phyloP scores from a whole-genome alignment of 2,113 vertebrate species.

The Salvelinus namaycush region DNA sequence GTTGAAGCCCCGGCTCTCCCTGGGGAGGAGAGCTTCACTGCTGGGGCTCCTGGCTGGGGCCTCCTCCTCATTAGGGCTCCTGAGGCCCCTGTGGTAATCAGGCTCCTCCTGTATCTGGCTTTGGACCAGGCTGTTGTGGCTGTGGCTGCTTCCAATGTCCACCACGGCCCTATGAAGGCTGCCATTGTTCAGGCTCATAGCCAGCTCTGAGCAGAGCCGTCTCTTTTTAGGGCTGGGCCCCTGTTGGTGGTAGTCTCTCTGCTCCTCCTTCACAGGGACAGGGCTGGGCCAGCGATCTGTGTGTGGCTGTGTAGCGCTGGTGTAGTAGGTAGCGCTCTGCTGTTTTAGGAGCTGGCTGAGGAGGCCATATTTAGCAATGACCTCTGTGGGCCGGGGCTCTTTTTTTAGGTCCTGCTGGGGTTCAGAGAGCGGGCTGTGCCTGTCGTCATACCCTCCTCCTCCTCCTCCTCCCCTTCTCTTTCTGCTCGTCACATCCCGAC shows the following conservation, averaged over 20 bases:
- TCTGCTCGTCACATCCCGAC: constrained; percentile 63
- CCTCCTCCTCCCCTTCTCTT: constrained; percentile 56
- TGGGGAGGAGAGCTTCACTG: constrained; percentile 72
- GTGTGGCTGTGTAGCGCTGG: constrained; percentile 66
- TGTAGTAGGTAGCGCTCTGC: constrained; percentile 84
- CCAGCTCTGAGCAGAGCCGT: constrained; percentile 76
- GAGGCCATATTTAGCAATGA: constrained; percentile 89
- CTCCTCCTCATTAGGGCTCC: constrained; percentile 59
- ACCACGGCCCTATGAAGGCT: constrained; percentile 61
- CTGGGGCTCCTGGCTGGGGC: constrained; percentile 52
- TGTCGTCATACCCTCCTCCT: constrained; percentile 39
- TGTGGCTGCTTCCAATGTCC: constrained; percentile 47
- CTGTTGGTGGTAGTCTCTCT: constrained; percentile 65
- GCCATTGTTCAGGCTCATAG: constrained; percentile 73
- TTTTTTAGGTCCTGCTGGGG: constrained; percentile 79
- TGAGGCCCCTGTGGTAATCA: constrained; percentile 34
- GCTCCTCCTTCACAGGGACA: constrained; percentile 71
- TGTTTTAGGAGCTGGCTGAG: constrained; percentile 93
- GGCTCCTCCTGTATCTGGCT: constrained; percentile 47
- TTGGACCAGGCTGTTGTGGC: neutral
- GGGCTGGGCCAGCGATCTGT: constrained; percentile 52
- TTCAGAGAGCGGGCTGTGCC: constrained; percentile 70
- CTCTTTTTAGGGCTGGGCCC: constrained; percentile 87
- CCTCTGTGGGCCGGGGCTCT: constrained; percentile 82
- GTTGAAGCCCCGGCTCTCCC: constrained; percentile 93